Base-by-base conservation (phyloP, 2,113 vertebrate species). In the Epinephelus lanceolatus region DNA sequence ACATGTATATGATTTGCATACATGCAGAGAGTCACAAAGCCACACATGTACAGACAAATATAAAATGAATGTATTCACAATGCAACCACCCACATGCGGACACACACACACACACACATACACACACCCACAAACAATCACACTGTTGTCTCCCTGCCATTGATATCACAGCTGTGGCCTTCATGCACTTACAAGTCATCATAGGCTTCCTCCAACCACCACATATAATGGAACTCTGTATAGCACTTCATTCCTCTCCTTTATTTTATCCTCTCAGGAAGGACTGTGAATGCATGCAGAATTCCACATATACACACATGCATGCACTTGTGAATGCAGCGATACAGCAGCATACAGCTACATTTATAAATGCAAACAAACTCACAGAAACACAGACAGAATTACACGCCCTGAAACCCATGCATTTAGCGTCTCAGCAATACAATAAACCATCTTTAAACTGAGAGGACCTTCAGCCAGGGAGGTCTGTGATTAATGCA, bases 161-260 rank as follows among this genome's bases (percentile, higher is more conserved):
- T 92, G 88, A 92, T 90, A 91, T 90, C 77, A 80, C 88, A 78
- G 81, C 84, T 88, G 76, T 83, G 85, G 86, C 86, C 89, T 91
- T 88, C 86, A 69, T 88, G 69, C 85, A 90, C 86, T 91, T 87
- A 87, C 62, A 91, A 88, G 86, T 81, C 80, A 91, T 91, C 82
- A 90, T 30, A 37, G 74, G 82, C 70, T 90, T 80, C 88, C 81
- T 90, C 92, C 83, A 87, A 88, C 85, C 61, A 76, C 62, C 74
- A 83, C 77, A 67, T 81, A 83, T 89, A 92, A 93, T 91, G 80
- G 47, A 91, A 83, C 78, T 80, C 81, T 78, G 61, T 53, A 45
- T 45, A 70, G 65, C 81, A 80, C 86, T 83, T 76, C 66, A 67
- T 47, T 75, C 66, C 66, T 53, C 42, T 77, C 53, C 71, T 63